Percentiles rank a stretch among this genome's conserved stretches.
Conservation (phyloP, 1,140 invertebrate genomes). For the Wiebesia pumilae region DNA sequence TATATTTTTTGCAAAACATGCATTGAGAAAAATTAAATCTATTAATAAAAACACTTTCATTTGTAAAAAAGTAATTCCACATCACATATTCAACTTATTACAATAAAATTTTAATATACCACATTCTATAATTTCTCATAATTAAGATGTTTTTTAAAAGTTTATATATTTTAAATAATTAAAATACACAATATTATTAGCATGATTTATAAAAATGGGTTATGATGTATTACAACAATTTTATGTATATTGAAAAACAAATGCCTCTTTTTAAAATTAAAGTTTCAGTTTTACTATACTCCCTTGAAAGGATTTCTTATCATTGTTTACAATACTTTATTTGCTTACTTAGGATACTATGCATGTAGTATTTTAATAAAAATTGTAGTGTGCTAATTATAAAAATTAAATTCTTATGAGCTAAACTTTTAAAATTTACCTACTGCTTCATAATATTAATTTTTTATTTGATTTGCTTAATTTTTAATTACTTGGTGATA, state of each 20-base stretch:
- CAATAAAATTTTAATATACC: too few relatives aligned
- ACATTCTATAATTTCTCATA: neutral
- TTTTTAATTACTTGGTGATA: neutral
- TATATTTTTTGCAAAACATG: neutral
- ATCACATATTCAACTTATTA: neutral
- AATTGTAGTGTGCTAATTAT: neutral
- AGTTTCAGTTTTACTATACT: neutral
- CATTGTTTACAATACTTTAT: conserved; percentile 5
- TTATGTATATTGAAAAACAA: neutral
- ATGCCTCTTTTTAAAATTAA: neutral
- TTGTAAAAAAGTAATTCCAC: neutral
- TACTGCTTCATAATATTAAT: conserved; percentile 12
- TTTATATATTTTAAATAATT: neutral
- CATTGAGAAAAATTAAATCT: neutral
- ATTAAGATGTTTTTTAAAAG: neutral
- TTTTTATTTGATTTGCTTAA: neutral
- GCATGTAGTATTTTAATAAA: conserved; percentile 34
- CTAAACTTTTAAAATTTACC: neutral
- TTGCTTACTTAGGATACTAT: conserved; percentile 48
- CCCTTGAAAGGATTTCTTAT: neutral
- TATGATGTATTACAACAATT: neutral
- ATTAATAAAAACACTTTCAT: neutral
- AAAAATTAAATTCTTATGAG: conserved; percentile 3
- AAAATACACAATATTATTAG: neutral
- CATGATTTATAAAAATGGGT: neutral